phyloP scores from a whole-genome alignment of 2,888 invertebrate genomes.

The Drosophila limbata region DNA sequence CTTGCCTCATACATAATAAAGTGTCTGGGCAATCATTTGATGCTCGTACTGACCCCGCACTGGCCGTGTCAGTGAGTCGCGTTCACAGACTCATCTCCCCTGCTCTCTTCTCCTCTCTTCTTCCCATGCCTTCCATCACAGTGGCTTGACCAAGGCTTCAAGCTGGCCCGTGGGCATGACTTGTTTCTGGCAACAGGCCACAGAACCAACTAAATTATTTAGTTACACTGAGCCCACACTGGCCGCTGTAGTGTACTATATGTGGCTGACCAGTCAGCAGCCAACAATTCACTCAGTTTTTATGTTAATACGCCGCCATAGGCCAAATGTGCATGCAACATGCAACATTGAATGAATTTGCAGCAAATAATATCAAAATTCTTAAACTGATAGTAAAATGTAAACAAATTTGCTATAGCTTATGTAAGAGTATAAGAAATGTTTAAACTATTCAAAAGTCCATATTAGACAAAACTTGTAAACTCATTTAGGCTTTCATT shows the following conservation, averaged over 20 bases:
- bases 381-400: background rate
- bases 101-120: background rate
- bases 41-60: constrained; percentile 49
- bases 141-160: constrained; percentile 32
- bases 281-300: constrained; percentile 61
- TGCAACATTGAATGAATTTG: background rate
- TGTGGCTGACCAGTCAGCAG: constrained; percentile 52
- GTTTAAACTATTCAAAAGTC: too few relatives aligned
- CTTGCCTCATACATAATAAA: constrained; percentile 78
- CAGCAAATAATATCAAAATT: constrained; percentile 4
- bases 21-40: constrained; percentile 81
- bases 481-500: too few relatives aligned
- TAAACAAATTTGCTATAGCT: background rate
- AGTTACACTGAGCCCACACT: constrained; percentile 66
- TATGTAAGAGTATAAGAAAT: background rate
- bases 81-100: constrained; percentile 7
- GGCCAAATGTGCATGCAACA: constrained; percentile 22
- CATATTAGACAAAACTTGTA: too few relatives aligned
- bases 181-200: constrained; percentile 56
- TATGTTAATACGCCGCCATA: constrained; percentile 66
- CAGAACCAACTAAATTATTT: constrained; percentile 77
- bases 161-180: constrained; percentile 39
- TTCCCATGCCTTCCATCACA: background rate
- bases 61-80: constrained; percentile 67
- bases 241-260: constrained; percentile 35